Conservation (phyloP, 2,113 vertebrate species). For the Brienomyrus longianalis region DNA sequence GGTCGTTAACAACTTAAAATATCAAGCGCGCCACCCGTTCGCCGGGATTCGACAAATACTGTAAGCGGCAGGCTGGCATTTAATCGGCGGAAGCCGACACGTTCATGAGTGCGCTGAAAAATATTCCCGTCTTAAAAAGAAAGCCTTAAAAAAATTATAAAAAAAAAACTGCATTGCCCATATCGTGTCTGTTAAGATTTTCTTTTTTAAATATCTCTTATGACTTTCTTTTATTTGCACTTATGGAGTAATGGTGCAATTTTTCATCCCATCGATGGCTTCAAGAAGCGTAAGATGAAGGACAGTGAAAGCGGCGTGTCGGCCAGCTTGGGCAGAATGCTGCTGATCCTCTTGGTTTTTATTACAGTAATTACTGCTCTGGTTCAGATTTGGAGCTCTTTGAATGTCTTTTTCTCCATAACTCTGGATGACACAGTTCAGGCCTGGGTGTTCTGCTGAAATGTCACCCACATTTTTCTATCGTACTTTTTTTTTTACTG, state of each 20-base stretch:
- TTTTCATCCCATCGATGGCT: neutral
- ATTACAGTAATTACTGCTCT: slow-evolving; percentile 24
- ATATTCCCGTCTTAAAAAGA: neutral
- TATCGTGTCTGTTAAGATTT: slow-evolving; percentile 13
- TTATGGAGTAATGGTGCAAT: neutral
- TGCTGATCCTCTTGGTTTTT: neutral
- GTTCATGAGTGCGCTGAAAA: neutral
- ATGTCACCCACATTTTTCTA: slow-evolving; percentile 10
- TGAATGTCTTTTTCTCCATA: slow-evolving; percentile 19
- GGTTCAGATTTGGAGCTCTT: slow-evolving; percentile 27
- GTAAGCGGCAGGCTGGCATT: slow-evolving; percentile 2
- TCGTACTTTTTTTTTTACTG: slow-evolving; percentile 12
- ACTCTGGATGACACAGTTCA: slow-evolving; percentile 25
- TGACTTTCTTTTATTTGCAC: slow-evolving; percentile 13
- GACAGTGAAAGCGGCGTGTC: neutral
- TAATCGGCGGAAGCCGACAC: neutral
- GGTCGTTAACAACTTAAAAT: slow-evolving; percentile 27
- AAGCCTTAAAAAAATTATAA: neutral
- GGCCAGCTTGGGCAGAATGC: neutral
- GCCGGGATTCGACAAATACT: slow-evolving; percentile 15
- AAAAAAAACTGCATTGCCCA: neutral
- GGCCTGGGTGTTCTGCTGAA: neutral
- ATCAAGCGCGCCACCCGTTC: slow-evolving; percentile 21
- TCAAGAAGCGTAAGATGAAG: slow-evolving; percentile 13
- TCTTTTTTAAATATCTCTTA: slow-evolving; percentile 12